phyloP scores from a whole-genome alignment of 2,888 invertebrate genomes.

The Epinotia bilunana region DNA sequence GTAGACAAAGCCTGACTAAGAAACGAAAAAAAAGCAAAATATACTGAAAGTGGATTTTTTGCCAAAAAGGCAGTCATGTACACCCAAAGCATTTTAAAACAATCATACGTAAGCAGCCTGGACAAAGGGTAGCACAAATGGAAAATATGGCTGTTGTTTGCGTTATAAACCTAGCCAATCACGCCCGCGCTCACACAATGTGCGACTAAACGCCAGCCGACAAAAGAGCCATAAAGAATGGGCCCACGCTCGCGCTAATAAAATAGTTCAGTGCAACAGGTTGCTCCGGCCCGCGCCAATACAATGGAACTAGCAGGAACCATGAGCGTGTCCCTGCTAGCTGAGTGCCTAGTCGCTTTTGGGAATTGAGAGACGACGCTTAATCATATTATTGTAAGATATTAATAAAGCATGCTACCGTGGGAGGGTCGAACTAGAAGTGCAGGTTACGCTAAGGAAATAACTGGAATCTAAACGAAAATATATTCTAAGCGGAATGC shows the following conservation, averaged over 20 bases:
- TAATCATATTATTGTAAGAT: constrained; percentile 15
- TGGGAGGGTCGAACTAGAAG: neutral
- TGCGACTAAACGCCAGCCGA: constrained; percentile 78
- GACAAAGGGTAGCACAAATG: constrained; percentile 63
- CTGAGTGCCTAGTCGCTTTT: constrained; percentile 54
- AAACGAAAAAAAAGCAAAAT: constrained; percentile 16
- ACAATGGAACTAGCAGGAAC: constrained; percentile 72
- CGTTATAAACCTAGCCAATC: constrained; percentile 78
- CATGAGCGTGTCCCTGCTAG: constrained; percentile 62
- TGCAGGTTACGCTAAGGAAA: neutral
- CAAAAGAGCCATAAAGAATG: constrained; percentile 83
- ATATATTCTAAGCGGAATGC: too few species aligned
- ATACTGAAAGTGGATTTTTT: neutral
- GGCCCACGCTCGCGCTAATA: constrained; percentile 81
- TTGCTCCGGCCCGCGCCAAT: constrained; percentile 68
- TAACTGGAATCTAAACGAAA: too few species aligned
- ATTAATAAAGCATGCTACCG: neutral
- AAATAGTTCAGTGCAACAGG: constrained; percentile 83
- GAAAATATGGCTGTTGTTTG: constrained; percentile 72
- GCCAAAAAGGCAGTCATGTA: constrained; percentile 35
- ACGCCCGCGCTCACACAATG: constrained; percentile 67
- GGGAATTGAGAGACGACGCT: constrained; percentile 27
- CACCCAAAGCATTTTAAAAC: constrained; percentile 54
- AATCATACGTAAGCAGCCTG: constrained; percentile 54
- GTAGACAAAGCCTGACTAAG: constrained; percentile 68